Evolutionary conservation across 2,113 vertebrate species (phyloP), one percentile per base, ranked within the genome.

Genomic region (Sakesphorus luctuosus): DNA sequence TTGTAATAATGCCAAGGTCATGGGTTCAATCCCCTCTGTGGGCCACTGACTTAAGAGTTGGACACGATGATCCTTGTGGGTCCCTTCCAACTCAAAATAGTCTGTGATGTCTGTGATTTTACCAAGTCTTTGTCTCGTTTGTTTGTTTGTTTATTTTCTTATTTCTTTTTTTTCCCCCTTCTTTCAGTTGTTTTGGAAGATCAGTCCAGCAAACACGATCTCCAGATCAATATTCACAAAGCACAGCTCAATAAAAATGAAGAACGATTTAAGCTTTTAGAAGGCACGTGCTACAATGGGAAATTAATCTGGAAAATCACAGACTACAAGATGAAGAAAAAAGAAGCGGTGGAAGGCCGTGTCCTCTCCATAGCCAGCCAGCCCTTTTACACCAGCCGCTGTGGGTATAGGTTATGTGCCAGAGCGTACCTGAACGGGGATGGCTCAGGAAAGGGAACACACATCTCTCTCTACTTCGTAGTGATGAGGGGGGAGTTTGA

Each of bases 401-500:
- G 98, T 0, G 99, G 99, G 79, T 99, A 99, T 97, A 98, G 98
- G 78, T 90, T 99, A 31, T 98, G 98, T 1, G 97, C 98, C 0
- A 97, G 98, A 29, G 98, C 98, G 2, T 99, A 99, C 87, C 98
- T 99, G 76, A 99, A 99, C 0, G 99, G 99, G 9, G 99, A 99
- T 1, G 99, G 98, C 14, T 97, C 98, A 0, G 99, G 99, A 33
- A 97, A 98, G 92, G 98, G 98, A 6, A 98, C 98, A 0, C 99
- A 99, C 55, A 91, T 99, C 93, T 99, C 99, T 6, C 97, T 99
- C 31, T 99, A 99, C 67, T 98, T 99, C 0, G 98, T 99, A 55
- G 98, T 99, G 80, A 99, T 99, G 99, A 98, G 98, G 26, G 99
- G 99, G 1, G 99, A 99, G 89, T 99, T 99, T 23, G 99, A 99